Conservation (phyloP, 2,113 vertebrate species). For the Malurus melanocephalus region DNA sequence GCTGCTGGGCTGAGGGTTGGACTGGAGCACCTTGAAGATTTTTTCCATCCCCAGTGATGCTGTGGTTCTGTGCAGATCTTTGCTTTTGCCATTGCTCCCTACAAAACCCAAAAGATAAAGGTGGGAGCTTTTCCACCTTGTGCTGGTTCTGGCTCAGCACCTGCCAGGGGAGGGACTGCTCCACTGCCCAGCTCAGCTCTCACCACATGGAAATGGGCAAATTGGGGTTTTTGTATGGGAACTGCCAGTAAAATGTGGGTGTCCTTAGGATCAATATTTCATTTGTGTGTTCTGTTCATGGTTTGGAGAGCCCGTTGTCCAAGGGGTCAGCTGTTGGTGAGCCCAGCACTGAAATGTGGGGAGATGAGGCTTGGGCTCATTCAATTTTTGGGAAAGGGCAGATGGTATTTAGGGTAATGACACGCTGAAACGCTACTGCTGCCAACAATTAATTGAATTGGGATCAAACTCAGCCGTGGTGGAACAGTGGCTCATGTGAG, state of each 20-base stretch:
- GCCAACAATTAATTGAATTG: neutral
- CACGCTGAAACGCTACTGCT: neutral
- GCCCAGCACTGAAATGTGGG: rapidly evolving
- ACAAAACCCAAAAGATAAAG: neutral
- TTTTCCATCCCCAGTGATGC: rapidly evolving
- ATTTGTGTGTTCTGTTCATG: rapidly evolving
- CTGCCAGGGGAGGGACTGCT: too few relatives aligned
- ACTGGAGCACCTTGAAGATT: rapidly evolving
- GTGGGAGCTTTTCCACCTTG: too few relatives aligned
- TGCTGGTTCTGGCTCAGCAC: too few relatives aligned
- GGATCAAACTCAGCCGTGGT: neutral
- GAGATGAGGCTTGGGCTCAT: neutral
- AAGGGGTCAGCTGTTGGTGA: neutral
- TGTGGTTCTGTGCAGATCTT: neutral
- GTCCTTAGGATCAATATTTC: neutral
- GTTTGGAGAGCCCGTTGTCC: neutral
- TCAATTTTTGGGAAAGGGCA: neutral
- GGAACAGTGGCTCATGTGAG: neutral
- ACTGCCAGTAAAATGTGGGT: rapidly evolving
- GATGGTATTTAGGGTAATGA: neutral
- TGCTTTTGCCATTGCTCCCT: neutral
- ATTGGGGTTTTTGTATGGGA: neutral
- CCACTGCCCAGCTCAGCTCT: neutral
- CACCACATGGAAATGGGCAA: rapidly evolving
- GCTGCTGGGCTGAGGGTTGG: neutral